These are phyloP conservation scores for Hemithea aestivaria DNA, from an alignment of 2,888 invertebrate species.

Conservation along the genomic window DNA sequence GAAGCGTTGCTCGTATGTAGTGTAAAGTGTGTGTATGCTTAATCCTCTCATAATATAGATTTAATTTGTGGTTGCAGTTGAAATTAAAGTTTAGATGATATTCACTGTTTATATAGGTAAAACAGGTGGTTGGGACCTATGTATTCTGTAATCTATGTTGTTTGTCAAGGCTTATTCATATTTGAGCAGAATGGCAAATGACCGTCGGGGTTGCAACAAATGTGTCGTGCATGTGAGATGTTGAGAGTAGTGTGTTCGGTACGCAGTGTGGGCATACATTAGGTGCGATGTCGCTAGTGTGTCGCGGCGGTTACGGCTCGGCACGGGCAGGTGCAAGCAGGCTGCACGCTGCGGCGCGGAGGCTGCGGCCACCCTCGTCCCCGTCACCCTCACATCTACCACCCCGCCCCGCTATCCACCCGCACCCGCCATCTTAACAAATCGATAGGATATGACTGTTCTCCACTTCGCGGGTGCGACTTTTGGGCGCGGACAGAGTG, in stretches of 20 bases:
- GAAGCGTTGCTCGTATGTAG: too few relatives aligned
- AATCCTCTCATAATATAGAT: too few relatives aligned
- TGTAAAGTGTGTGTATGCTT: too few relatives aligned
- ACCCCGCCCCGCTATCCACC: slow-evolving; percentile 45
- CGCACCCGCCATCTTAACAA: slow-evolving; percentile 78
- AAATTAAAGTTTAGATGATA: too few relatives aligned
- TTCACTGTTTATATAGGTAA: too few relatives aligned
- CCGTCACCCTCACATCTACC: slow-evolving; percentile 44
- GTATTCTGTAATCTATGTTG: too few relatives aligned
- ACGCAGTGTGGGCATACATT: slow-evolving; percentile 21
- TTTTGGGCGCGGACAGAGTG: slow-evolving; percentile 74
- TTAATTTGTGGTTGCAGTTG: too few relatives aligned
- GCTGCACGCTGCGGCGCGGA: slow-evolving; percentile 72
- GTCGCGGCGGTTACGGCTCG: slow-evolving; percentile 57
- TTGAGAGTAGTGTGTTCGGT: slow-evolving; percentile 2
- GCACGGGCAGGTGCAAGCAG: slow-evolving; percentile 69
- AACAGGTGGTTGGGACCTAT: too few relatives aligned
- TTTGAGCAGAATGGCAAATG: neutral
- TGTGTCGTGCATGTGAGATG: neutral
- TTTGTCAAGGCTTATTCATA: too few relatives aligned
- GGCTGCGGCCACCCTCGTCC: slow-evolving; percentile 61
- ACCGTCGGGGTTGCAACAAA: too few relatives aligned
- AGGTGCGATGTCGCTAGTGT: slow-evolving; percentile 52
- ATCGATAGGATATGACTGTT: slow-evolving; percentile 81
- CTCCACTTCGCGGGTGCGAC: slow-evolving; percentile 75